A percentile compares a stretch with the other conserved stretches of the same genome.
Evolutionary conservation across 2,113 vertebrate genomes (phyloP).

Genomic region (Hemibagrus wyckioides): DNA sequence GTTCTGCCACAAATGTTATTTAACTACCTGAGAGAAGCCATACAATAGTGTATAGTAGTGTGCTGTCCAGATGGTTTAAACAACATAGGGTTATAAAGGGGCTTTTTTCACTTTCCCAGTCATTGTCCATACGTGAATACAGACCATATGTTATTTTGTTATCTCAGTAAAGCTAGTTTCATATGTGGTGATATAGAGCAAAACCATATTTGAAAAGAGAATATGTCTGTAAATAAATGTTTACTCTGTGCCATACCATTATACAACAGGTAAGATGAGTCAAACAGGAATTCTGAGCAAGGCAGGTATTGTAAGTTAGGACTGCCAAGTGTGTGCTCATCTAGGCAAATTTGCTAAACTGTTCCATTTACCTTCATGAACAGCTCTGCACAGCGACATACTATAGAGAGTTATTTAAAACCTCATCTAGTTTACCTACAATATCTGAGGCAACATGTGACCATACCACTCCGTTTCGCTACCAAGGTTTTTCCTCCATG

Average conservation of each 20-base stretch:
- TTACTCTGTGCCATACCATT: conserved; percentile 36
- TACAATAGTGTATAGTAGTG: conserved; percentile 34
- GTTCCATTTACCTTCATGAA: not conserved
- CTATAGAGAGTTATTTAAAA: not conserved
- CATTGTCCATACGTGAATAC: conserved; percentile 10
- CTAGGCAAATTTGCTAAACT: conserved; percentile 16
- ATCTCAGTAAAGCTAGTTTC: conserved; percentile 26
- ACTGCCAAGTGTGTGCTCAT: not conserved
- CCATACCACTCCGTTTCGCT: not conserved
- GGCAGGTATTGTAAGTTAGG: not conserved
- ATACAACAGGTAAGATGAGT: conserved; percentile 14
- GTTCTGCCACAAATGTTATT: conserved; percentile 41
- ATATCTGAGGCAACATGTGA: not conserved
- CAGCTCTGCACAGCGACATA: not conserved
- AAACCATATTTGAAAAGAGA: conserved; percentile 4
- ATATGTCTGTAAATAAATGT: conserved; percentile 27
- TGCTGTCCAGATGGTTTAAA: conserved; percentile 45
- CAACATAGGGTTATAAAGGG: conserved; percentile 30
- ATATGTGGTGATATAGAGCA: conserved; percentile 16
- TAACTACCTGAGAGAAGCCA: conserved; percentile 36
- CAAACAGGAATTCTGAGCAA: not conserved
- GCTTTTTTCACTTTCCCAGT: conserved; percentile 5
- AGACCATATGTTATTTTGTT: conserved; percentile 11
- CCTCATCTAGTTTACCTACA: not conserved
- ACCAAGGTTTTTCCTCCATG: not conserved